phyloP scores from a whole-genome alignment of 1,140 invertebrate species.

The Drosophila burlai region DNA sequence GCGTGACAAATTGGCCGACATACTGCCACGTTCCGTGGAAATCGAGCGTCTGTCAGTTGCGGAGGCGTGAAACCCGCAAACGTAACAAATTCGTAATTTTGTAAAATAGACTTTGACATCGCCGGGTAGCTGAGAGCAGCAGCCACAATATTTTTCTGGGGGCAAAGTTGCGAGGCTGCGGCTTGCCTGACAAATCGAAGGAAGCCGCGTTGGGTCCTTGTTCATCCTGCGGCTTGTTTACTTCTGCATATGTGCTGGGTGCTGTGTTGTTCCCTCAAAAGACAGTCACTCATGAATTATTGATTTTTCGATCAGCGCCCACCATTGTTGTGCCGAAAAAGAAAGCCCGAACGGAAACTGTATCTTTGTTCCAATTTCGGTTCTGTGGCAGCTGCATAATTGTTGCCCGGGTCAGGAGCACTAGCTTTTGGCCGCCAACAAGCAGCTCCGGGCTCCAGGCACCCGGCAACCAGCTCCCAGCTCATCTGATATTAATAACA shows the following conservation, averaged over 20 bases:
- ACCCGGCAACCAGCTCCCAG: constrained; percentile 23
- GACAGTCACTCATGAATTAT: constrained; percentile 67
- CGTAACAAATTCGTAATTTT: constrained; percentile 82
- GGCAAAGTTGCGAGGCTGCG: constrained; percentile 53
- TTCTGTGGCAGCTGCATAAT: constrained; percentile 42
- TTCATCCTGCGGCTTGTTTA: constrained; percentile 80
- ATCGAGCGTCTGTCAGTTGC: constrained; percentile 55
- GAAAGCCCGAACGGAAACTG: constrained; percentile 16
- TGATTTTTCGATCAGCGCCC: constrained; percentile 77
- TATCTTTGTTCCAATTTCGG: constrained; percentile 25
- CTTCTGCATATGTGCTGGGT: constrained; percentile 62
- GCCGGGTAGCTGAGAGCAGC: not conserved
- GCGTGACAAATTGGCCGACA: constrained; percentile 63
- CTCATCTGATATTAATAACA: constrained; percentile 74
- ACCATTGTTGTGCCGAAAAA: constrained; percentile 36
- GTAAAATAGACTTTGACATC: constrained; percentile 74
- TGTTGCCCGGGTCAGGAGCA: constrained; percentile 50
- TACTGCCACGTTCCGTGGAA: constrained; percentile 41
- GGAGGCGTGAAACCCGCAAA: constrained; percentile 78
- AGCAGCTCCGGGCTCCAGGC: constrained; percentile 16
- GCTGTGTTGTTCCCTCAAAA: constrained; percentile 22
- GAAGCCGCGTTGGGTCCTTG: constrained; percentile 49
- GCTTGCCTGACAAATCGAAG: constrained; percentile 33
- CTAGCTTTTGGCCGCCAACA: constrained; percentile 3
- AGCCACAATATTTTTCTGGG: constrained; percentile 65